Evolutionary conservation across 2,888 invertebrate species (phyloP), one percentile per base, ranked within the genome.

Genomic region (Ferdinandea cuprea): DNA sequence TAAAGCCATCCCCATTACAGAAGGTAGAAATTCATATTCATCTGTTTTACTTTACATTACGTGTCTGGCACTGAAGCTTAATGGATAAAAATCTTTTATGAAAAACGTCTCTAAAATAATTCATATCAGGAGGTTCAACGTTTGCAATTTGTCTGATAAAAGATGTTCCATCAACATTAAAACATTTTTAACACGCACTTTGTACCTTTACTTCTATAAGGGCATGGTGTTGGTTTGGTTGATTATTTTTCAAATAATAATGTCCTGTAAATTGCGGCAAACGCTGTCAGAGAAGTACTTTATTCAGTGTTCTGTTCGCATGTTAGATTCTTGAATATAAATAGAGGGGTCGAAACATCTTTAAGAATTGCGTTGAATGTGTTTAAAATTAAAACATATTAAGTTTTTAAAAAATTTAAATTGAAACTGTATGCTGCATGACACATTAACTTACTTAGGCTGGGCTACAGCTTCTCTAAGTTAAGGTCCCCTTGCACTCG

Each of bases 81-180:
- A 69, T 68, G 61, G 69, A 61, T 61, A 17, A 37, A 61, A 59
- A 66, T 50, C 11, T 11, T 37, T 28, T n/a, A 50, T 17, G 13
- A 15, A 63, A 58, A 35, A 21, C 21, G 30, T 28, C 11, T 5
- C 8, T 1, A 17, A 21, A 59, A 56, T 46, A 40, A 48, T 21
- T 58, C 48, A 58, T 46, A 25, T 15, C 17, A 21, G 11, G 3
- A n/a, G 50, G 21, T 11, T 40, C 9, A 30, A 6, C n/a, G 40
- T 17, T 17, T 32, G 44, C 46, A 61, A 59, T 71, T 54, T 72
- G 61, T 52, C 52, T 72, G 44, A 32, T 32, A 54, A 72, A 69
- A 61, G 35, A 25, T 35, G 17, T 44, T 48, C 28, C 50, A 61
- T 72, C 15, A 72, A 32, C 59, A 58, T 50, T 37, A 40, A 50